Conservation (phyloP, 2,888 invertebrate genomes). For the Tolmerus cingulatus region DNA sequence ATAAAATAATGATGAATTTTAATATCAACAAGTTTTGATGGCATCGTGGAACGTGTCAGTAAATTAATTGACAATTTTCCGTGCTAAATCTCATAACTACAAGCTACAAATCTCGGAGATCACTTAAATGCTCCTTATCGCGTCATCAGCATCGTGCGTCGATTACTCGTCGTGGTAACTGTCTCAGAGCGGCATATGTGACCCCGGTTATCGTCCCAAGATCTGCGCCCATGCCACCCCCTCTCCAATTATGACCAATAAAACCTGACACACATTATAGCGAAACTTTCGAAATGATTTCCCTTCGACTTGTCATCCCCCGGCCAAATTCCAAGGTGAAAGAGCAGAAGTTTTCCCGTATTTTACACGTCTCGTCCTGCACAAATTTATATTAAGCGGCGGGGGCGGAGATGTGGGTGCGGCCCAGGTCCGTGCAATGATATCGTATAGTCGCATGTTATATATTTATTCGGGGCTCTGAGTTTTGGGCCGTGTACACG, state of each 20-base stretch:
- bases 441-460: slow-evolving; percentile 28
- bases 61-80: background rate
- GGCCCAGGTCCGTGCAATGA: background rate
- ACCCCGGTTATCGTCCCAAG: background rate
- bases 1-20: background rate
- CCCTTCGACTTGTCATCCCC: slow-evolving; percentile 15
- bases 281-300: slow-evolving; percentile 30
- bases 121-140: background rate
- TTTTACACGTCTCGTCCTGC: background rate
- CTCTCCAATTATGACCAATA: slow-evolving; percentile 28
- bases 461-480: slow-evolving; percentile 11
- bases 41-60: background rate
- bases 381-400: background rate
- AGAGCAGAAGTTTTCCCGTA: background rate
- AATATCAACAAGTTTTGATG: background rate
- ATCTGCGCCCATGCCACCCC: background rate
- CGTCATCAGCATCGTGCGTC: background rate
- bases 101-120: background rate
- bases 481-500: slow-evolving; percentile 28
- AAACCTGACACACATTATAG: slow-evolving; percentile 33
- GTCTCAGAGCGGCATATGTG: background rate
- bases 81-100: background rate
- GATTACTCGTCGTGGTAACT: background rate
- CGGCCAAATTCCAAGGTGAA: slow-evolving; percentile 22
- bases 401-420: background rate